Evolutionary conservation across 2,888 invertebrate genomes (phyloP).

Genomic region (Dorcus hopei): DNA sequence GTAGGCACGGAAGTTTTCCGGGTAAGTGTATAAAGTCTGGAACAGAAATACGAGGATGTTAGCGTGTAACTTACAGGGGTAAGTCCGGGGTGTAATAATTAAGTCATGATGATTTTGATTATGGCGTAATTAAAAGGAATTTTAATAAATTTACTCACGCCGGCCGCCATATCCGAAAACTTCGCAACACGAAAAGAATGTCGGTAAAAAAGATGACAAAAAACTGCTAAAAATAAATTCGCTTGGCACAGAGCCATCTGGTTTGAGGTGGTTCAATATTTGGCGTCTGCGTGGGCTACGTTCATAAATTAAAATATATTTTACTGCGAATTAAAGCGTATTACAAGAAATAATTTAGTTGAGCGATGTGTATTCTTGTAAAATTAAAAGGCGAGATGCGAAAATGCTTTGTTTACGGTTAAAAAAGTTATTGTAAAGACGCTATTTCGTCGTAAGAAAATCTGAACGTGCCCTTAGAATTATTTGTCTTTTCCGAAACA

Average conservation of each 20-base stretch:
- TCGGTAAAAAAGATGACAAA: too few relatives aligned
- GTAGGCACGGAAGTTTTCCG: conserved; percentile 96
- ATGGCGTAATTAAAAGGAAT: conserved; percentile 6
- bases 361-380: too few relatives aligned
- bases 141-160: conserved; percentile 56
- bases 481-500: conserved; percentile 33
- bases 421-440: too few relatives aligned
- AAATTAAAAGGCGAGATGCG: too few relatives aligned
- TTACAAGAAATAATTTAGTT: too few relatives aligned
- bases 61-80: conserved; percentile 3
- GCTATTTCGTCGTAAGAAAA: background rate
- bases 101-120: conserved; percentile 34
- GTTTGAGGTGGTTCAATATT: background rate
- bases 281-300: too few relatives aligned
- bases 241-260: conserved; percentile 7
- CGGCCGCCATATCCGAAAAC: conserved; percentile 64
- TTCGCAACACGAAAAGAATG: conserved; percentile 21
- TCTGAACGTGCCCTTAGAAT: conserved; percentile 23
- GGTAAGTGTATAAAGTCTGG: conserved; percentile 96
- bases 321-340: too few relatives aligned
- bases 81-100: conserved; percentile 42
- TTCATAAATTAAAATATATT: too few relatives aligned
- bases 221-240: background rate
- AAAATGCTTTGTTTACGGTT: too few relatives aligned
- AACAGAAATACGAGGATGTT: conserved; percentile 42